Percentiles rank a stretch among this genome's conserved stretches.
phyloP scores from a whole-genome alignment of 2,113 vertebrate species.

The Neolamprologus ventralis region DNA sequence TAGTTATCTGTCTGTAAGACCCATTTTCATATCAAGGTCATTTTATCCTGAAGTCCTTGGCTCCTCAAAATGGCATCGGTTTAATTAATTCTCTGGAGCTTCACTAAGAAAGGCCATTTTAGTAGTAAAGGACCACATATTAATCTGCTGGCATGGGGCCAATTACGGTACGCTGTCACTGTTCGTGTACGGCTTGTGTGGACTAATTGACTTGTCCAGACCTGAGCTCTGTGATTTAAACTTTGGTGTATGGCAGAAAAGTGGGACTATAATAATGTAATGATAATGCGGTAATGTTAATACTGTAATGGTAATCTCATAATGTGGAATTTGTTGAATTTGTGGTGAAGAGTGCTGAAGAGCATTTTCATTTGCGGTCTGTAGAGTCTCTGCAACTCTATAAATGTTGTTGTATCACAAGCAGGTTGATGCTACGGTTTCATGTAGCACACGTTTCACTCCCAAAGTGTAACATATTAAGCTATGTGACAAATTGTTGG shows the following conservation, averaged over 20 bases:
- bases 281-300: neutral
- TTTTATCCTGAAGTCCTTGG: neutral
- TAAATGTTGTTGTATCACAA: neutral
- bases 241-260: neutral
- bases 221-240: neutral
- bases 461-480: neutral
- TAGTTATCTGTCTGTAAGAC: neutral
- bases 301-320: neutral
- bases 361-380: neutral
- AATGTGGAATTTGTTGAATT: neutral
- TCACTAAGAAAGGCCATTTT: constrained; percentile 44
- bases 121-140: constrained; percentile 50
- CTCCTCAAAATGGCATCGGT: constrained; percentile 35
- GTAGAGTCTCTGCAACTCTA: neutral
- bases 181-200: neutral
- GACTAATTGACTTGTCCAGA: constrained; percentile 14
- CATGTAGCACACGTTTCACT: neutral
- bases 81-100: constrained; percentile 61
- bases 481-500: neutral
- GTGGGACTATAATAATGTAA: neutral
- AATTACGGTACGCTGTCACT: constrained; percentile 29
- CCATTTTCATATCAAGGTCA: constrained; percentile 26
- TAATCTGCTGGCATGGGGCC: constrained; percentile 46
- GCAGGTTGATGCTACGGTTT: fast-evolving
- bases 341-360: neutral